phyloP scores from a whole-genome alignment of 2,888 invertebrate species.

The Cerastoderma edule region DNA sequence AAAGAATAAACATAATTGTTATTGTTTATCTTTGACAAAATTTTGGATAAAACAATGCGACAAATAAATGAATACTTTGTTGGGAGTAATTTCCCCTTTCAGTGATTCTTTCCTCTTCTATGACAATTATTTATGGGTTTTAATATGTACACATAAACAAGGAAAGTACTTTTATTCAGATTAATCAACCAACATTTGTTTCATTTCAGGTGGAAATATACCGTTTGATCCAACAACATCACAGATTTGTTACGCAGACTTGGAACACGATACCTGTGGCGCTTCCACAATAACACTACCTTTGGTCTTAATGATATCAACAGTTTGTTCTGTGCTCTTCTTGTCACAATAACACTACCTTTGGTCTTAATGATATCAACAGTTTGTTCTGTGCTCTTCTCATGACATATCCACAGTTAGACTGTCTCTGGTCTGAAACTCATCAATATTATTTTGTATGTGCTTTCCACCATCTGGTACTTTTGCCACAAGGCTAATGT shows the following conservation, averaged over 20 bases:
- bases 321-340: background rate
- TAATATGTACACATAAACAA: no score
- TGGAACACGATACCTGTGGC: slow-evolving; percentile 33
- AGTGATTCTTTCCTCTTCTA: no score
- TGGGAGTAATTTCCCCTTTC: no score
- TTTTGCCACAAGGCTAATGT: no score
- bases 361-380: slow-evolving; percentile 4
- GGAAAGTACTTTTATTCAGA: no score
- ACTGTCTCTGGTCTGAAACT: background rate
- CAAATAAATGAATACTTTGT: no score
- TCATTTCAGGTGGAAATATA: slow-evolving; percentile 45
- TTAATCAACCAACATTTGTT: no score
- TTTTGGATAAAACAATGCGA: no score
- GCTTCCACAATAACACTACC: slow-evolving; percentile 14
- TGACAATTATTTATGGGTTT: no score
- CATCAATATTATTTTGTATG: slow-evolving; percentile 1
- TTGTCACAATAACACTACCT: slow-evolving; percentile 9
- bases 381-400: background rate
- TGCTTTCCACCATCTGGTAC: no score
- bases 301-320: background rate
- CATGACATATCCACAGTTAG: background rate
- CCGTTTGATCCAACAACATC: slow-evolving; percentile 49
- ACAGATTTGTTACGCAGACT: slow-evolving; percentile 42
- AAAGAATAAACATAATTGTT: no score
- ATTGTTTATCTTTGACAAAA: no score